phyloP scores from a whole-genome alignment of 2,888 invertebrate genomes.

The Pterobdella sp. region DNA sequence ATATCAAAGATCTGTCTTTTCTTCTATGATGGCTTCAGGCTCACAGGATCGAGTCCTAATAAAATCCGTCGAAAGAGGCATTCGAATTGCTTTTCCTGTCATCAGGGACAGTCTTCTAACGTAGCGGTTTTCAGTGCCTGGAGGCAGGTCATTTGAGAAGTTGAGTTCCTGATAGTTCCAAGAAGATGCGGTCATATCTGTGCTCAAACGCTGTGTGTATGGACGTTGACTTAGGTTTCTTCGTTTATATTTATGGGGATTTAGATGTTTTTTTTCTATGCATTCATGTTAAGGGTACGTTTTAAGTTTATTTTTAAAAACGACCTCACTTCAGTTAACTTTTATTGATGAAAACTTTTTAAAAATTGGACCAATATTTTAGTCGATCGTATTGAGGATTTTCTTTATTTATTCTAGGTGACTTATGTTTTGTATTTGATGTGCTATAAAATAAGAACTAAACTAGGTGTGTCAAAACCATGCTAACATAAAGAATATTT shows the following conservation, averaged over 20 bases:
- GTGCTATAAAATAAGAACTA: no score
- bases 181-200: constrained; percentile 29
- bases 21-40: constrained; percentile 19
- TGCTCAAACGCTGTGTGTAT: constrained; percentile 29
- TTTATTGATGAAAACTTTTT: no score
- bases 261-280: constrained; percentile 9
- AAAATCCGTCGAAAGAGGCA: constrained; percentile 9
- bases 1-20: constrained; percentile 11
- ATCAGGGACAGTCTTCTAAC: constrained; percentile 29
- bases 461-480: no score
- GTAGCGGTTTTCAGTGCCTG: constrained; percentile 28
- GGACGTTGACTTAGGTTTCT: not conserved
- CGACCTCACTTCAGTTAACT: no score
- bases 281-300: no score
- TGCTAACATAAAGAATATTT: no score
- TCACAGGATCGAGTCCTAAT: constrained; percentile 28
- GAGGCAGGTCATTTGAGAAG: constrained; percentile 22
- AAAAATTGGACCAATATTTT: no score
- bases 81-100: constrained; percentile 27
- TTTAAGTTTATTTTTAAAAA: no score
- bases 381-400: no score
- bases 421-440: no score
- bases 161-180: constrained; percentile 31
- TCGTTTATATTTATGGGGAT: not conserved
- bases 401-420: no score